Conservation (phyloP, 2,888 invertebrate genomes). For the Cantharis nigra region DNA sequence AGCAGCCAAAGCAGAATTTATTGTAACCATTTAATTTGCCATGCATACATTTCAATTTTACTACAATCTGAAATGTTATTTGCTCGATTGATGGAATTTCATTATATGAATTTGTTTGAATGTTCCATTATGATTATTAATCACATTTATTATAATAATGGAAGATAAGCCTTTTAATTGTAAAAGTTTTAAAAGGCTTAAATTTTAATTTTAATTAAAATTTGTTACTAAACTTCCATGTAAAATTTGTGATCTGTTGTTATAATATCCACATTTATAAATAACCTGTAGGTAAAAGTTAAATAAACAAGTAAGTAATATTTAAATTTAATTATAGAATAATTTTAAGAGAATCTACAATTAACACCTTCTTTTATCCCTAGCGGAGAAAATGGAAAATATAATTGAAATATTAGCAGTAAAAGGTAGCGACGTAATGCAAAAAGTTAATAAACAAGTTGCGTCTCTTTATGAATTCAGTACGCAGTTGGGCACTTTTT, state of each 20-base stretch:
- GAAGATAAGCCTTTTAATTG: no score
- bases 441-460: slow-evolving; percentile 21
- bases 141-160: no score
- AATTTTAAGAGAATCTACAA: background rate
- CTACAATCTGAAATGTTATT: no score
- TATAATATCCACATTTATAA: background rate
- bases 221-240: background rate
- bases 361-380: background rate
- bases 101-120: no score
- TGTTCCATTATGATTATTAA: no score
- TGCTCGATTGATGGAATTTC: no score
- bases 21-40: no score
- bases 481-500: slow-evolving; percentile 24
- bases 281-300: background rate
- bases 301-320: background rate
- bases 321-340: background rate
- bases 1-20: no score
- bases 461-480: slow-evolving; percentile 24
- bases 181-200: no score
- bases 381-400: background rate
- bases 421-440: background rate
- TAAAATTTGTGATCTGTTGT: background rate
- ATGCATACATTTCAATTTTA: no score
- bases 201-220: no score
- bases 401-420: slow-evolving; percentile 8